These are phyloP conservation scores for Aegypius monachus DNA, from an alignment of 2,113 vertebrate species.

Conservation along the genomic window DNA sequence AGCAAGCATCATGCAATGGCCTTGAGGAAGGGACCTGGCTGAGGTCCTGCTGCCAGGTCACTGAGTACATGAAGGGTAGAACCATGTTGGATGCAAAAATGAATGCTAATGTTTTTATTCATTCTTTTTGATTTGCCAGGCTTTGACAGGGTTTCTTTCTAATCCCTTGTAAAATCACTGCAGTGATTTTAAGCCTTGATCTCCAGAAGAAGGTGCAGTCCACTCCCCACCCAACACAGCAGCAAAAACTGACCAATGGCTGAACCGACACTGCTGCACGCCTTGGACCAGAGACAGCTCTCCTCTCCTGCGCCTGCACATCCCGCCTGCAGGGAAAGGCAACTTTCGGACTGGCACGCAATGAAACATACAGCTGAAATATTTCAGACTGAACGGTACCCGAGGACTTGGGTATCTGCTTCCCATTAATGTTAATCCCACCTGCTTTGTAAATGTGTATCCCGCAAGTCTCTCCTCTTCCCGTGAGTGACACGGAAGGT, in stretches of 20 bases:
- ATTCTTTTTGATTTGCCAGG: neutral
- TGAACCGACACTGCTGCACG: neutral
- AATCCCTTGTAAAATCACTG: neutral
- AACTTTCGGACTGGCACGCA: neutral
- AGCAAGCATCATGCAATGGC: accelerated
- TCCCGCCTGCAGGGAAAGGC: neutral
- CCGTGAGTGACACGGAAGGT: neutral
- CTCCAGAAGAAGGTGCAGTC: neutral
- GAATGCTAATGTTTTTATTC: neutral
- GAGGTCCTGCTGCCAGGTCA: neutral
- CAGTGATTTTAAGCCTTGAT: neutral
- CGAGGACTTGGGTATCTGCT: accelerated
- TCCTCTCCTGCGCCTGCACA: neutral
- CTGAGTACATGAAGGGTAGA: neutral
- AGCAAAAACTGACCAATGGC: neutral
- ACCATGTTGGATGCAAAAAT: neutral
- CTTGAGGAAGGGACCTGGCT: neutral
- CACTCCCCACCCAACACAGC: neutral
- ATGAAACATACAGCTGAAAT: accelerated
- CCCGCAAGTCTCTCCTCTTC: neutral
- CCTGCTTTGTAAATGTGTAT: accelerated
- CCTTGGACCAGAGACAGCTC: neutral
- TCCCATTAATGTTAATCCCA: neutral
- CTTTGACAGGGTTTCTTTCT: neutral
- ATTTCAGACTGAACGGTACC: neutral